Conservation (phyloP, 92 coral and sea anemone genomes). For the Umimayanthus kanabou region DNA sequence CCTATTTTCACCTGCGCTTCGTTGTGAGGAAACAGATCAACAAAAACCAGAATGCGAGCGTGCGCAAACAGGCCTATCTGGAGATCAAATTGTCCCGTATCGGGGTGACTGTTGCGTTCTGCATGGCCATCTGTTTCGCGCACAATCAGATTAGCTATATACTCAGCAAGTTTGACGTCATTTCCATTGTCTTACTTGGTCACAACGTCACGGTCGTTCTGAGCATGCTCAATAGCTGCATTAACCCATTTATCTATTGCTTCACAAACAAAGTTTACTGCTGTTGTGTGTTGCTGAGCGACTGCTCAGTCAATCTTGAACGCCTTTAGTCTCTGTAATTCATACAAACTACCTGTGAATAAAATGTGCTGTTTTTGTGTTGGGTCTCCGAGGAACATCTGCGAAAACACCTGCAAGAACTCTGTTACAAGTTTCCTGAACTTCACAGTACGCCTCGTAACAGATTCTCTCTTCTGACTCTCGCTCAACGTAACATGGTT, state of each 20-base stretch:
- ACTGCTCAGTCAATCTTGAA: too few species aligned
- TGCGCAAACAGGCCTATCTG: slow-evolving; percentile 20
- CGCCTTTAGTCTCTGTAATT: too few species aligned
- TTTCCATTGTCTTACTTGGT: not conserved
- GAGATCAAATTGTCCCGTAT: slow-evolving; percentile 38
- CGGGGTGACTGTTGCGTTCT: slow-evolving; percentile 22
- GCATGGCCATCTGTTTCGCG: slow-evolving; percentile 33
- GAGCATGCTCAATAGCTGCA: slow-evolving; percentile 38
- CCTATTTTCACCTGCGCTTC: slow-evolving; percentile 37
- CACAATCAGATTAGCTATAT: slow-evolving; percentile 30
- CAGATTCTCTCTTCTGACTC: too few species aligned
- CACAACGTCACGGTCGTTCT: slow-evolving; percentile 16
- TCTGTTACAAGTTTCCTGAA: too few species aligned
- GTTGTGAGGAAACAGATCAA: slow-evolving; percentile 8
- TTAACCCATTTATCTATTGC: slow-evolving; percentile 35
- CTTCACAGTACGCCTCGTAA: too few species aligned
- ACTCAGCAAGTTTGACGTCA: slow-evolving; percentile 7
- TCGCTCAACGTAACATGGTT: too few species aligned
- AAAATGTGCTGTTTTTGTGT: too few species aligned
- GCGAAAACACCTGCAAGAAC: too few species aligned
- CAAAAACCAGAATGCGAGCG: not conserved
- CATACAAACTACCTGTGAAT: too few species aligned
- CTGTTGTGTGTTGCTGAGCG: too few species aligned
- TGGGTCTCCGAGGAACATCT: too few species aligned
- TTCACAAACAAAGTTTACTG: slow-evolving; percentile 9